Evolutionary conservation across 2,797 vertebrate genomes (phyloP).

Genomic region (Todus mexicanus): DNA sequence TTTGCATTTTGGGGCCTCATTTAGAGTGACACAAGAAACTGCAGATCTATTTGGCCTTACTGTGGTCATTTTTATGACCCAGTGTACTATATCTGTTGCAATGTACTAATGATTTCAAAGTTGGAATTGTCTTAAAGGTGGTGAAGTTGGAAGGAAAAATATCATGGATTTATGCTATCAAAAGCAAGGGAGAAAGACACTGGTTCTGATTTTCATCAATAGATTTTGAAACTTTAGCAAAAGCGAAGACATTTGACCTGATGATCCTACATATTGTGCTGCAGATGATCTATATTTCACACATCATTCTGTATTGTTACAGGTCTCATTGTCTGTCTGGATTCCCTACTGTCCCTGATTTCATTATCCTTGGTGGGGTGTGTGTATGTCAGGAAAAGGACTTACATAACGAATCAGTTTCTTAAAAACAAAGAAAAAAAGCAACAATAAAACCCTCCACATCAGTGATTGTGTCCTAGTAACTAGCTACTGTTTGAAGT

Average conservation of each 20-base stretch:
- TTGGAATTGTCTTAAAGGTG: neutral
- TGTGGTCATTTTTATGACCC: neutral
- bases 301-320: neutral
- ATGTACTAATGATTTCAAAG: neutral
- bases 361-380: neutral
- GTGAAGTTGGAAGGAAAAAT: neutral
- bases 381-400: neutral
- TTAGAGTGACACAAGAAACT: neutral
- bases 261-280: rapidly evolving
- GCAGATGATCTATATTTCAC: neutral
- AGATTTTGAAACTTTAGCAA: neutral
- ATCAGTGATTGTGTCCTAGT: neutral
- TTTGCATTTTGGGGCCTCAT: neutral
- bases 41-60: neutral
- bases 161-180: neutral
- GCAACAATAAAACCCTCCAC: neutral
- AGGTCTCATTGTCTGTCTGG: neutral
- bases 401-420: neutral
- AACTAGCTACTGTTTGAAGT: neutral
- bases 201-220: neutral
- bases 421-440: neutral
- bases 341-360: neutral
- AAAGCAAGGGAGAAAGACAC: neutral
- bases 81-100: neutral
- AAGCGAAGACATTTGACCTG: neutral